Evolutionary conservation across 2,888 invertebrate genomes (phyloP), one percentile per base, ranked within the genome.

Genomic region (Pyralis farinalis): DNA sequence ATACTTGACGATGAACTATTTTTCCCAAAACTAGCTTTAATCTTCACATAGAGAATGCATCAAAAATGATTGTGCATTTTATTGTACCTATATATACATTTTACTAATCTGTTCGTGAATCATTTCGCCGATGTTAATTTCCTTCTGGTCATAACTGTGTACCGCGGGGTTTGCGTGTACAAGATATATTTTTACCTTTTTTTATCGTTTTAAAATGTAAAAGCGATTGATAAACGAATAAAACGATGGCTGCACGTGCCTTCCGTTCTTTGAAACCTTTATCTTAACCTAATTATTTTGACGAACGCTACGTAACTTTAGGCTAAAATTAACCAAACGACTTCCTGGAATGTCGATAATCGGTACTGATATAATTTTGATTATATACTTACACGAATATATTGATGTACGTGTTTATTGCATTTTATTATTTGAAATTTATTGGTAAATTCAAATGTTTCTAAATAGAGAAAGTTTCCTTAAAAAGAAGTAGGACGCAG

Each of bases 101-200:
- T 58, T 51, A 53, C 56, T 63, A 55, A 63, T 60, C 54, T 47
- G 45, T 56, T 55, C 57, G 49, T 55, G 52, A 60, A 63, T 63
- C 49, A 56, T 49, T n/a, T 39, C 43, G 8, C 37, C 44, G 46
- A 54, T 51, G 46, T 47, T 64, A 57, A 64, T 66, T 52, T 44
- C 44, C 4, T 4, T 16, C 58, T 69, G 46, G 51, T 58, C 56
- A 31, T 70, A 68, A 69, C 62, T 63, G 64, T 69, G 67, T 65
- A 64, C 58, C 61, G 63, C 53, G 56, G 12, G 9, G 34, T 51
- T 74, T 55, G 82, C 83, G 82, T 83, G 81, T 57, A 50, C 47
- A 34, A 54, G 53, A 62, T 65, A 56, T 54, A 43, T 56, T 59
- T 63, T 51, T 42, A 44, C 51, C 48, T 55, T 62, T 64, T 76